phyloP scores from a whole-genome alignment of 2,797 vertebrate genomes.

The Micromesistius poutassou region DNA sequence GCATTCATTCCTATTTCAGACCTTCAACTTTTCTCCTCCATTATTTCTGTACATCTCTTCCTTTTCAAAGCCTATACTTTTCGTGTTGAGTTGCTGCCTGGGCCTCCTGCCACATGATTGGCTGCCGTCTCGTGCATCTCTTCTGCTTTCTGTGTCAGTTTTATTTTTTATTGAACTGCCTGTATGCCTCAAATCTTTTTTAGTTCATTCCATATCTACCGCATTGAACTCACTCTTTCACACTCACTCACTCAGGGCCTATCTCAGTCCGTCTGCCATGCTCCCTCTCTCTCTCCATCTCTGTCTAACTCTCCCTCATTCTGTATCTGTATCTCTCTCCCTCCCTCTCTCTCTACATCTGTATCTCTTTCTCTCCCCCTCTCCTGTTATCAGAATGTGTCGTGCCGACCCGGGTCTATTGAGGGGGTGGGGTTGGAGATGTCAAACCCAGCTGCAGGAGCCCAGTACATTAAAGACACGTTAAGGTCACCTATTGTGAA shows the following conservation, averaged over 20 bases:
- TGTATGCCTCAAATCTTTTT: neutral
- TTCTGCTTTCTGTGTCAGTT: neutral
- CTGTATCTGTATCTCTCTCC: too few species aligned
- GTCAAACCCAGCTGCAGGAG: conserved; percentile 44
- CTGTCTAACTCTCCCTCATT: too few species aligned
- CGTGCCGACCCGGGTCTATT: neutral
- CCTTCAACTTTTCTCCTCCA: too few species aligned
- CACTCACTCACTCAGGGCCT: neutral
- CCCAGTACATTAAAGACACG: conserved; percentile 51
- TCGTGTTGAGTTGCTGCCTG: neutral
- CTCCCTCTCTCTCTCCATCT: too few species aligned
- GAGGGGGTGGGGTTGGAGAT: neutral
- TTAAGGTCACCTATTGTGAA: conserved; percentile 45
- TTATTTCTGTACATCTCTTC: too few species aligned
- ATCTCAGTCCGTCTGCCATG: too few species aligned
- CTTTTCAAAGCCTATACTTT: too few species aligned
- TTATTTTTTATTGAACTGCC: neutral
- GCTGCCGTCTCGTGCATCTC: neutral
- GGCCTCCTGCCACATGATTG: neutral
- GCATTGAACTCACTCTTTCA: neutral
- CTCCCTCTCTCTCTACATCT: too few species aligned
- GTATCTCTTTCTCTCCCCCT: neutral
- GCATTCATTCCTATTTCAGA: too few species aligned
- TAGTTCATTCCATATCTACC: neutral
- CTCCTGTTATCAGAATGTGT: neutral